Base-by-base conservation (phyloP, 2,888 invertebrate genomes). In the Eubasilissa splendida region DNA sequence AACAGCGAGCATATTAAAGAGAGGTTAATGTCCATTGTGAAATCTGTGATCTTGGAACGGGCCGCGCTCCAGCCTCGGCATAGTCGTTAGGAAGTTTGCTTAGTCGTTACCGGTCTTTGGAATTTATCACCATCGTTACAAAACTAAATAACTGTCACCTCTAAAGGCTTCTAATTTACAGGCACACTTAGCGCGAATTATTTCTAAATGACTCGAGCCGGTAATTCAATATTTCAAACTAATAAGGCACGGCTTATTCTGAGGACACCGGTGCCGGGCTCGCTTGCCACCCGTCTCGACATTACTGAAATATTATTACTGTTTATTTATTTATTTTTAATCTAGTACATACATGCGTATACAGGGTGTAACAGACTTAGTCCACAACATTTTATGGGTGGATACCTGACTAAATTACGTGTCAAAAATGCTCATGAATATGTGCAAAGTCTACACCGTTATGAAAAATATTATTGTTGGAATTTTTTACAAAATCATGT, bases 141-240 rank as follows among this genome's bases (percentile, higher is more conserved):
- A 76, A 53, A 63, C 76, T 76, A 76, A 76, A 76, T 76, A 63
- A 63, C 65, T 76, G 76, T 63, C 76, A 63, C 76, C 65, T 76
- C 50, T 65, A 63, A 53, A 65, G 76, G 65, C 50, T 70, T 42
- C 50, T 70, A 70, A 65, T 71, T 71, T 54, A 53, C 56, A 54
- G 50, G 42, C 11, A 14, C 71, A 71, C 71, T 76, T 52, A 33
- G 65, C 12, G 76, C 11, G 22, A 65, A 52, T 63, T 52, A 31
- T 53, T 65, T 63, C 63, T 10, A 63, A 63, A 65, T 31, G 65
- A 59, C 65, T 60, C 14, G 66, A 54, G 54, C 54, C 54, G n/a
- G 58, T 58, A 11, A 58, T 58, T 58, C 58, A 58, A 58, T 58
- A 58, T 58, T n/a, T 58, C 58, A 58, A 42, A 42, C 42, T 58